phyloP scores from a whole-genome alignment of 2,888 invertebrate genomes.

The Capitulum mitella region DNA sequence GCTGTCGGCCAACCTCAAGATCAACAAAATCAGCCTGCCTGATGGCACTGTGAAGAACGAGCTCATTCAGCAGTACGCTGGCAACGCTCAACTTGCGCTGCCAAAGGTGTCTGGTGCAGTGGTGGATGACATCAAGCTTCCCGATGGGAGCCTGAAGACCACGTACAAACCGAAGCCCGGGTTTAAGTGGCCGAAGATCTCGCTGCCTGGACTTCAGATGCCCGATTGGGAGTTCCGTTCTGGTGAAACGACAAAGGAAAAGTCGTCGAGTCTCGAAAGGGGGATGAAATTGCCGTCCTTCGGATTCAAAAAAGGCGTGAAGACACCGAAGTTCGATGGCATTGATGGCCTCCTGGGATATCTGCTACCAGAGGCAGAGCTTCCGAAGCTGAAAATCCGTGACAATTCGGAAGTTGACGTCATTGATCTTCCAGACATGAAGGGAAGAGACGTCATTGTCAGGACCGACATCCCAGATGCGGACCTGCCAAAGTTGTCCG shows the following conservation, averaged over 20 bases:
- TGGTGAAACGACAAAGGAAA: not conserved
- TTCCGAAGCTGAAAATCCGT: not conserved
- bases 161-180: not conserved
- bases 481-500: not conserved
- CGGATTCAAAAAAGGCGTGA: not conserved
- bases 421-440: not conserved
- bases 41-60: not conserved
- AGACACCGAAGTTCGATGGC: not conserved
- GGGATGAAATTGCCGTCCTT: not conserved
- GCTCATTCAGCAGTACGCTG: constrained; percentile 1
- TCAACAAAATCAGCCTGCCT: not conserved
- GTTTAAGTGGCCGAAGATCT: not conserved
- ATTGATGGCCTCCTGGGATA: not conserved
- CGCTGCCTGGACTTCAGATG: not conserved
- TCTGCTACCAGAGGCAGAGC: not conserved
- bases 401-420: not conserved
- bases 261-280: not conserved
- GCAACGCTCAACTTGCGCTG: constrained; percentile 26
- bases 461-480: not conserved
- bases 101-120: constrained; percentile 28
- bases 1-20: not conserved
- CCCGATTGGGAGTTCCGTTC: not conserved
- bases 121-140: constrained; percentile 25
- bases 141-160: constrained; percentile 13
- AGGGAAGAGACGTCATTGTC: not conserved